Conservation (phyloP, 2,113 vertebrate genomes). For the Sitta europaea region DNA sequence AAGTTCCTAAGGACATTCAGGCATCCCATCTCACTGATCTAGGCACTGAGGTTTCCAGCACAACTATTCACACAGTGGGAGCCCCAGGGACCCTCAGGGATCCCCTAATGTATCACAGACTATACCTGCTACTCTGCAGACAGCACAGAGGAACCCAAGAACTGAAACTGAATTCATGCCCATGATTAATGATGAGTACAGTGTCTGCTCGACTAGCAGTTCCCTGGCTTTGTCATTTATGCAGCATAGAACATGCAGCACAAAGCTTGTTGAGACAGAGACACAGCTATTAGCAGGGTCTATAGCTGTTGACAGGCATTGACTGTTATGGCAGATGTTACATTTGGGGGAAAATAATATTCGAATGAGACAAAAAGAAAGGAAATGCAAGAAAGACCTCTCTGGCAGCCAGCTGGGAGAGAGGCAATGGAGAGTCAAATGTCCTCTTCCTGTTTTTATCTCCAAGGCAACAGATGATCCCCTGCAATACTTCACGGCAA, state of each 20-base stretch:
- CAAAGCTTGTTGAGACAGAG: neutral
- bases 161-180: neutral
- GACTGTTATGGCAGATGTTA: neutral
- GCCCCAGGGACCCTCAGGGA: neutral
- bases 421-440: neutral
- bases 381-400: neutral
- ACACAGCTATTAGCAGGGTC: neutral
- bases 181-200: accelerated
- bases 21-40: neutral
- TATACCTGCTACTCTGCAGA: neutral
- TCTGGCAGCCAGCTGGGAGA: neutral
- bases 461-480: neutral
- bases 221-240: neutral
- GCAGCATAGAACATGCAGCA: neutral
- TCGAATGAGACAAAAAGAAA: neutral
- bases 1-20: neutral
- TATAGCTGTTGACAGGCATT: neutral
- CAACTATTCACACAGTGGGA: neutral
- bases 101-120: accelerated
- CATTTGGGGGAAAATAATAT: neutral
- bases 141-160: neutral
- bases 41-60: neutral
- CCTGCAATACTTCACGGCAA: neutral
- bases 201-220: neutral
- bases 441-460: neutral